Percentiles rank a stretch among this genome's conserved stretches.
Evolutionary conservation across 2,113 vertebrate genomes (phyloP).

Genomic region (Solea senegalensis): DNA sequence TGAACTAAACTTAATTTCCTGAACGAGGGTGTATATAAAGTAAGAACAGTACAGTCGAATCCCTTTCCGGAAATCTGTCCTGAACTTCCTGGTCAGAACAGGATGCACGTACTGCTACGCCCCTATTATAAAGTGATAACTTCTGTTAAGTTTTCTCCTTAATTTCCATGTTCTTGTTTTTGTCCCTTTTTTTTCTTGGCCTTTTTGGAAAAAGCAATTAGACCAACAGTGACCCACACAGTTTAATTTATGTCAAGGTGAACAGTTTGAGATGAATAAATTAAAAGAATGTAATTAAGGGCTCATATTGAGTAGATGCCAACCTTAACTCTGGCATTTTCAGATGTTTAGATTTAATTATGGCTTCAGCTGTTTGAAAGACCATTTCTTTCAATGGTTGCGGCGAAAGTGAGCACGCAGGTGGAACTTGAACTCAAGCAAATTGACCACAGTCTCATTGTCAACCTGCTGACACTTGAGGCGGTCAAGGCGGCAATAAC

Average conservation of each 20-base stretch:
- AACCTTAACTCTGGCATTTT: slow-evolving; percentile 64
- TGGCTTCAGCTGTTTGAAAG: slow-evolving; percentile 46
- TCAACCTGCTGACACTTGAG: slow-evolving; percentile 32
- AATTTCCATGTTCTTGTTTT: slow-evolving; percentile 19
- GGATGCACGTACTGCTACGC: too few relatives aligned
- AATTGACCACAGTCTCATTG: not conserved
- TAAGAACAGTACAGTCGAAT: too few relatives aligned
- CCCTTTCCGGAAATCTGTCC: too few relatives aligned
- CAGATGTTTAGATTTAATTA: slow-evolving; percentile 68
- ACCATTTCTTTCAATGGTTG: slow-evolving; percentile 54
- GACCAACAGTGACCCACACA: slow-evolving; percentile 57
- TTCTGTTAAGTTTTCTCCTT: slow-evolving; percentile 6
- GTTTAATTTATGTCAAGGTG: slow-evolving; percentile 73
- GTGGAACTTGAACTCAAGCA: slow-evolving; percentile 1
- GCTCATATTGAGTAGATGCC: slow-evolving; percentile 57
- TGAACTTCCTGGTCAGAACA: too few relatives aligned
- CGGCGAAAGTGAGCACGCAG: slow-evolving; percentile 45
- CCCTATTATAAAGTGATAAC: not conserved
- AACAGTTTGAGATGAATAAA: slow-evolving; percentile 79
- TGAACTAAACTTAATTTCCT: too few relatives aligned
- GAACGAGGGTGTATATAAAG: too few relatives aligned
- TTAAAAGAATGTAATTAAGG: slow-evolving; percentile 76
- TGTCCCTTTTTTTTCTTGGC: slow-evolving; percentile 12
- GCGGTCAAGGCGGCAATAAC: slow-evolving; percentile 58
- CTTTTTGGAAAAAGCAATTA: slow-evolving; percentile 68